phyloP scores from a whole-genome alignment of 2,888 invertebrate genomes.

The Nemotelus nigrinus region DNA sequence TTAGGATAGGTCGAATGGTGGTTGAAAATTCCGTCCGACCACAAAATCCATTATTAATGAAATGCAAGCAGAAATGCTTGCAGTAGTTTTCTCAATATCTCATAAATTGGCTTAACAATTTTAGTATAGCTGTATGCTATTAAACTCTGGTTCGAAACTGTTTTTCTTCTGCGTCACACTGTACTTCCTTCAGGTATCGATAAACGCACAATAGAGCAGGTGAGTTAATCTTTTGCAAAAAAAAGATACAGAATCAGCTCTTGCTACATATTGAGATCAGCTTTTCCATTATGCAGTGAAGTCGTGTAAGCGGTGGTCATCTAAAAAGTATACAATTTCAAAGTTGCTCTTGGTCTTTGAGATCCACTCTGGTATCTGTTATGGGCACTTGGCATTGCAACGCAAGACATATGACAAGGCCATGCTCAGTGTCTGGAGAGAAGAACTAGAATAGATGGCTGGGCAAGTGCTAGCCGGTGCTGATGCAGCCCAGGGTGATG shows the following conservation, averaged over 20 bases:
- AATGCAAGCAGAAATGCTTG: no score
- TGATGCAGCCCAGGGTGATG: no score
- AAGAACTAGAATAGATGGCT: constrained; percentile 34
- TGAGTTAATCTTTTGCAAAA: constrained; percentile 5
- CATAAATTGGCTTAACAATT: no score
- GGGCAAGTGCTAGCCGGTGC: neutral
- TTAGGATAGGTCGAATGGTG: no score
- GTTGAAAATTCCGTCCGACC: no score
- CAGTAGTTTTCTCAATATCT: no score
- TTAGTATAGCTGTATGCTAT: no score
- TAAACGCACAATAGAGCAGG: constrained; percentile 6
- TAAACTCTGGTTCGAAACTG: no score
- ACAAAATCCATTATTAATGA: no score
- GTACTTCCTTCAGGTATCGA: no score
- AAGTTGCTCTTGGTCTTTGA: constrained; percentile 43
- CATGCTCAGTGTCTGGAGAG: constrained; percentile 35
- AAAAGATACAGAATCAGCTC: neutral
- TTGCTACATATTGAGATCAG: constrained; percentile 16
- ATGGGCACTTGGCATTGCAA: constrained; percentile 41
- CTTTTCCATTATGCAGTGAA: neutral
- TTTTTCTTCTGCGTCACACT: no score
- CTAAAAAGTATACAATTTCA: constrained; percentile 43
- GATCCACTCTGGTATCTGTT: constrained; percentile 36
- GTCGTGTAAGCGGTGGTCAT: constrained; percentile 30
- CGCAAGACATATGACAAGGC: constrained; percentile 44